Percentiles rank a stretch among this genome's conserved stretches.
These are phyloP conservation scores for Chloroceryle inda DNA, from an alignment of 2,797 vertebrate species.

Conservation along the genomic window DNA sequence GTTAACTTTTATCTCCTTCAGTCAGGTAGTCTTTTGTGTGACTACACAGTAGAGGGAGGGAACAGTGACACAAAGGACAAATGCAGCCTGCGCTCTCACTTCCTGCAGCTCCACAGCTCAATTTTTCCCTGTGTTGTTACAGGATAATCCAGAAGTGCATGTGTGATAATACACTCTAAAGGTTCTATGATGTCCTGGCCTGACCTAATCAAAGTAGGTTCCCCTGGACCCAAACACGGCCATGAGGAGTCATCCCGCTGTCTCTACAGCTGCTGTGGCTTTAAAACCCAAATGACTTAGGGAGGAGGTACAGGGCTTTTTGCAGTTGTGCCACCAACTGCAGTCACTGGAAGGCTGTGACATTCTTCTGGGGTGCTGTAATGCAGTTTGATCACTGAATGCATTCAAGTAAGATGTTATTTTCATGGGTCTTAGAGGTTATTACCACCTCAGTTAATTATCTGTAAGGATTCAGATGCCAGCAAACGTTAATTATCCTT, in stretches of 20 bases:
- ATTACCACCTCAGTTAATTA: slow-evolving; percentile 60
- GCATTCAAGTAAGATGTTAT: neutral
- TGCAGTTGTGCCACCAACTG: neutral
- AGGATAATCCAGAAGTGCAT: neutral
- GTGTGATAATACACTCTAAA: neutral
- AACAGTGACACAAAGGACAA: neutral
- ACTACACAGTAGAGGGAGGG: neutral
- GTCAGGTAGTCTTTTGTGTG: neutral
- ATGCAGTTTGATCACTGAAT: neutral
- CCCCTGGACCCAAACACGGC: neutral
- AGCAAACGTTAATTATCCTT: slow-evolving; percentile 28
- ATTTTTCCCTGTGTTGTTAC: neutral
- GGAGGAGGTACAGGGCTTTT: neutral
- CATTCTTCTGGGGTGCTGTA: slow-evolving; percentile 39
- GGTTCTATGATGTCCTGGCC: neutral
- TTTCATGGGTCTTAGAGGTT: slow-evolving; percentile 5
- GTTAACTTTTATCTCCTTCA: neutral
- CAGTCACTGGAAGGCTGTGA: neutral
- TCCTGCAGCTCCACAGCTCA: neutral
- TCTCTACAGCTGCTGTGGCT: neutral
- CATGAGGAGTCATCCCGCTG: neutral
- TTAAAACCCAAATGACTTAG: neutral
- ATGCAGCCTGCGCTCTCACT: neutral
- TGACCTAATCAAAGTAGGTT: neutral
- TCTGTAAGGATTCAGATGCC: slow-evolving; percentile 18